These are phyloP conservation scores for Campoletis raptor DNA, from an alignment of 2,888 invertebrate species.

Conservation along the genomic window DNA sequence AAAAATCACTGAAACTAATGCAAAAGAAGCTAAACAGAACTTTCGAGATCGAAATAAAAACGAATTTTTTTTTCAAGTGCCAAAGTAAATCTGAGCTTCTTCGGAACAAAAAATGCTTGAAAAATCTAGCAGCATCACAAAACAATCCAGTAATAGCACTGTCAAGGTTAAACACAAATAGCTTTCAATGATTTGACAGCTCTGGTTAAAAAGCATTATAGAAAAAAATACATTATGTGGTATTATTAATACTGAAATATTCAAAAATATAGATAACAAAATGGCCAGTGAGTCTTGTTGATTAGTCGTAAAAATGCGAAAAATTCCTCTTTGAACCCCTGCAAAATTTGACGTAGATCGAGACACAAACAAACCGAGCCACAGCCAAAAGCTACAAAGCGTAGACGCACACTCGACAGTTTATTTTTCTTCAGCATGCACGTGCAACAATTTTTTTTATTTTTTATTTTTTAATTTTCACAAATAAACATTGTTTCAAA, in stretches of 20 bases:
- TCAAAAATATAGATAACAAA: neutral
- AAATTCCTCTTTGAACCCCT: neutral
- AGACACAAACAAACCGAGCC: neutral
- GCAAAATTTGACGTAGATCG: neutral
- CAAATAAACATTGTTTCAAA: neutral
- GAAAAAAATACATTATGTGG: neutral
- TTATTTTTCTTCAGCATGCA: neutral
- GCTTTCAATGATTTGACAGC: neutral
- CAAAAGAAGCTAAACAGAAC: neutral
- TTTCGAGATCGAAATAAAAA: neutral
- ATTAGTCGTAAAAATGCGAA: neutral
- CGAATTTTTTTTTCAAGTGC: neutral
- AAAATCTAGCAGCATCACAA: neutral
- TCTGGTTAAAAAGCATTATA: neutral
- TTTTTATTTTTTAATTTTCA: neutral
- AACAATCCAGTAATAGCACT: neutral
- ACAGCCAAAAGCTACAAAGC: slow-evolving; percentile 1
- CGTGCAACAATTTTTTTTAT: neutral
- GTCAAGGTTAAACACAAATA: neutral
- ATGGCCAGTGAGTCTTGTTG: neutral
- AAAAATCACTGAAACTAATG: neutral
- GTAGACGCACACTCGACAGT: neutral
- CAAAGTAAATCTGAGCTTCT: neutral
- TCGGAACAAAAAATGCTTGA: neutral
- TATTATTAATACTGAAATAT: neutral